A percentile compares a stretch with the other conserved stretches of the same genome.
phyloP scores from a whole-genome alignment of 2,888 invertebrate genomes.

The Nymphalis polychloros region DNA sequence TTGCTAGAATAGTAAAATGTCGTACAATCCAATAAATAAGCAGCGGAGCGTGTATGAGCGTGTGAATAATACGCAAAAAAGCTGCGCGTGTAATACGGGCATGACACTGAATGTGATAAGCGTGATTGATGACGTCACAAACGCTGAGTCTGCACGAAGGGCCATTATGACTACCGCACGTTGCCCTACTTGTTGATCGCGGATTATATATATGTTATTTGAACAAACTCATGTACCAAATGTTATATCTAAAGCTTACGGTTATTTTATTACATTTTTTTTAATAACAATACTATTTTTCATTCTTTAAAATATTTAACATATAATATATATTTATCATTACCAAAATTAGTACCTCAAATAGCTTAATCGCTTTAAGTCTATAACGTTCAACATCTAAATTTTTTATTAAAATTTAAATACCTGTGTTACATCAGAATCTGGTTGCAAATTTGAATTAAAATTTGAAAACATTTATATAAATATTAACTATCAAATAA shows the following conservation, averaged over 20 bases:
- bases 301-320: no score
- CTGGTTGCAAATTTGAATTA: no score
- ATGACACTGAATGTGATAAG: constrained; percentile 58
- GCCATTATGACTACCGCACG: constrained; percentile 32
- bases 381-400: no score
- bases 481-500: no score
- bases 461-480: no score
- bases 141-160: constrained; percentile 41
- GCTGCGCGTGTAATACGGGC: constrained; percentile 31
- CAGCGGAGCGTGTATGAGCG: constrained; percentile 20
- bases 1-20: constrained; percentile 10
- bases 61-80: constrained; percentile 27
- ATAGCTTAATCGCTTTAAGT: no score
- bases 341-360: no score
- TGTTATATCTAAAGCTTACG: neutral
- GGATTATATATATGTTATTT: constrained; percentile 22
- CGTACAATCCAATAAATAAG: constrained; percentile 15
- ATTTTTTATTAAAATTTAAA: no score
- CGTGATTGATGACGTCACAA: constrained; percentile 75
- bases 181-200: constrained; percentile 45
- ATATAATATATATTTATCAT: no score
- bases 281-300: no score
- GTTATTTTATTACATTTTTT: no score
- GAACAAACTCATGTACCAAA: neutral
- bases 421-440: no score